phyloP scores from a whole-genome alignment of 2,797 vertebrate species.

The Nasua narica region DNA sequence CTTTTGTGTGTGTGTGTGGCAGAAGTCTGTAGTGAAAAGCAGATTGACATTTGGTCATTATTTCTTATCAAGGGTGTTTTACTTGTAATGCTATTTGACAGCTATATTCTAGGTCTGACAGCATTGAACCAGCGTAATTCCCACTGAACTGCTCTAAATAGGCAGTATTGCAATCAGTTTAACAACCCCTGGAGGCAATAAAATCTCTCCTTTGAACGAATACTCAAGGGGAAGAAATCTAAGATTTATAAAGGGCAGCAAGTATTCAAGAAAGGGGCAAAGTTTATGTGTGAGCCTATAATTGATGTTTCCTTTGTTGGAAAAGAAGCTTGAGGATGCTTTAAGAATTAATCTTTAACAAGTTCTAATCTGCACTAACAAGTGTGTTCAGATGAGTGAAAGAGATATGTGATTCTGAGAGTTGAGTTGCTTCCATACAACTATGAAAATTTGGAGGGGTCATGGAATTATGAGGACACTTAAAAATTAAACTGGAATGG shows the following conservation, averaged over 20 bases:
- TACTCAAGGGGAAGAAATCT: constrained; percentile 93
- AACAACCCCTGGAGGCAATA: constrained; percentile 96
- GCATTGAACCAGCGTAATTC: constrained; percentile 96
- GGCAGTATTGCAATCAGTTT: constrained; percentile 97
- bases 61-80: constrained; percentile 92
- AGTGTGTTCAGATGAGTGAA: constrained; percentile 90
- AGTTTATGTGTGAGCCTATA: constrained; percentile 95
- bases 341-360: constrained; percentile 98
- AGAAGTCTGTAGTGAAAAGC: constrained; percentile 81
- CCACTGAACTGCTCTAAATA: constrained; percentile 96
- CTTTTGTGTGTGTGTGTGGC: constrained; percentile 79
- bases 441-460: constrained; percentile 90
- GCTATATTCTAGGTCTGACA: constrained; percentile 94
- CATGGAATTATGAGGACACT: constrained; percentile 77
- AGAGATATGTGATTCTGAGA: constrained; percentile 88
- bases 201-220: constrained; percentile 95
- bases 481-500: constrained; percentile 69
- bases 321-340: constrained; percentile 90
- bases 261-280: constrained; percentile 93
- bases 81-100: constrained; percentile 95
- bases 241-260: constrained; percentile 94
- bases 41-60: constrained; percentile 93
- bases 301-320: constrained; percentile 95
- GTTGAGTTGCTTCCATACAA: constrained; percentile 91
- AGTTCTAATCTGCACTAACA: constrained; percentile 95